Evolutionary conservation across 35 echinoderm and acorn worm genomes (phyloP).

Genomic region (Eucidaris tribuloides): DNA sequence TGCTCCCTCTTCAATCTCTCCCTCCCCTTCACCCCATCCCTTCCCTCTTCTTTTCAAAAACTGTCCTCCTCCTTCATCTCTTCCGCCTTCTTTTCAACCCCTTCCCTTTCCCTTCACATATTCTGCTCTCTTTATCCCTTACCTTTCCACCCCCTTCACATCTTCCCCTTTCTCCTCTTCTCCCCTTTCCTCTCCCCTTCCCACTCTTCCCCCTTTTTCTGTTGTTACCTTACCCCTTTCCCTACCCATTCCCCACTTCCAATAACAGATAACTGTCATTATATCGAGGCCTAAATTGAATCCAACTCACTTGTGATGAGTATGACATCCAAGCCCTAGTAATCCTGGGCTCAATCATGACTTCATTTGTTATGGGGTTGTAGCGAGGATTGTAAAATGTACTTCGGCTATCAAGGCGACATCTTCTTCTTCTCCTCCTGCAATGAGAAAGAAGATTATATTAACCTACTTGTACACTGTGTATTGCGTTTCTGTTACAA

Average conservation of each 20-base stretch:
- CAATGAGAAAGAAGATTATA: background rate
- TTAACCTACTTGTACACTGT: background rate
- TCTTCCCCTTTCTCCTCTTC: background rate
- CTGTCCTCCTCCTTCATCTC: no score
- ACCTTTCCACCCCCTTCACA: no score
- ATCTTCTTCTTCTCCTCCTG: constrained; percentile 21
- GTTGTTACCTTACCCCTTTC: background rate
- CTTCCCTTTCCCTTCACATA: no score
- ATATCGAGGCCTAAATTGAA: background rate
- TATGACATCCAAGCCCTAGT: constrained; percentile 39
- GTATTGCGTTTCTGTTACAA: background rate
- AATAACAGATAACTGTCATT: background rate
- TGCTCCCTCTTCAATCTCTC: no score
- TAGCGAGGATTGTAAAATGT: constrained; percentile 34
- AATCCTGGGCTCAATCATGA: constrained; percentile 41
- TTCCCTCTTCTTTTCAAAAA: no score
- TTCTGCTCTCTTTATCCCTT: no score
- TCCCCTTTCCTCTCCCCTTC: background rate
- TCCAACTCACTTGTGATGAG: constrained; percentile 26
- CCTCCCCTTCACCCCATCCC: no score
- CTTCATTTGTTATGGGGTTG: constrained; percentile 59
- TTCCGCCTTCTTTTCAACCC: no score
- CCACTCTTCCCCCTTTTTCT: background rate
- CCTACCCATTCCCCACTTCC: no score
- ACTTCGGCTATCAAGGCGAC: constrained; percentile 20